These are phyloP conservation scores for Drosophila lacertosa DNA, from an alignment of 1,140 invertebrate species.

Conservation along the genomic window DNA sequence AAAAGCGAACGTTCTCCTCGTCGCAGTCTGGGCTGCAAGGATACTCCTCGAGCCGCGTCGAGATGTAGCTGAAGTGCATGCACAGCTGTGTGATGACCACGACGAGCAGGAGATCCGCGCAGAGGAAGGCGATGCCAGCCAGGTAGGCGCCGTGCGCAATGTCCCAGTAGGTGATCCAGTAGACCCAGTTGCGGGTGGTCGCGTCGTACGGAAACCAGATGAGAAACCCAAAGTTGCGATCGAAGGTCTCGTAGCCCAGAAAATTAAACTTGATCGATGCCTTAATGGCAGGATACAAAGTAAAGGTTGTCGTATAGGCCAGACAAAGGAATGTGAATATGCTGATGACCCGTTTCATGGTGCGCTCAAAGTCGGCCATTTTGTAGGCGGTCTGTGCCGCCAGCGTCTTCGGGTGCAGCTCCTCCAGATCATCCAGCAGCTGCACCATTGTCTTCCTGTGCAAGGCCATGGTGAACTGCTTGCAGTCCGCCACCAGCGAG, in stretches of 20 bases:
- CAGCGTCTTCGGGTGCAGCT: slow-evolving; percentile 66
- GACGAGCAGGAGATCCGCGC: slow-evolving; percentile 70
- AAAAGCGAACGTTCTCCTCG: slow-evolving; percentile 52
- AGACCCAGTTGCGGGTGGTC: slow-evolving; percentile 52
- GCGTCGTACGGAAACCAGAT: slow-evolving; percentile 79
- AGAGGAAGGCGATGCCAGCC: slow-evolving; percentile 76
- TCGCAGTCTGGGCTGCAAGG: slow-evolving; percentile 32
- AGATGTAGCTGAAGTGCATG: slow-evolving; percentile 76
- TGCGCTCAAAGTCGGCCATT: slow-evolving; percentile 49
- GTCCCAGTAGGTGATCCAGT: slow-evolving; percentile 69
- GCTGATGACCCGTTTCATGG: slow-evolving; percentile 68
- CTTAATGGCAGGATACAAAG: slow-evolving; percentile 70
- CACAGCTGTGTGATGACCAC: slow-evolving; percentile 76
- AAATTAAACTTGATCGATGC: slow-evolving; percentile 63
- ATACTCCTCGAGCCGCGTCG: slow-evolving; percentile 54
- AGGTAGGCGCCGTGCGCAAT: slow-evolving; percentile 76
- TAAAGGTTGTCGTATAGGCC: slow-evolving; percentile 71
- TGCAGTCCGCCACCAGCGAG: slow-evolving; percentile 73
- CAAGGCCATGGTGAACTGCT: slow-evolving; percentile 59
- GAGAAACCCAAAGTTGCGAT: slow-evolving; percentile 70
- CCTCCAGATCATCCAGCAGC: slow-evolving; percentile 66
- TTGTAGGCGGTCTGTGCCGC: slow-evolving; percentile 48
- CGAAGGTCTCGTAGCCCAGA: slow-evolving; percentile 64
- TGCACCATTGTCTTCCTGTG: slow-evolving; percentile 40
- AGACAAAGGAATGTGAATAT: slow-evolving; percentile 69